Conservation (phyloP, 2,113 vertebrate genomes). For the Corydoras sp. region DNA sequence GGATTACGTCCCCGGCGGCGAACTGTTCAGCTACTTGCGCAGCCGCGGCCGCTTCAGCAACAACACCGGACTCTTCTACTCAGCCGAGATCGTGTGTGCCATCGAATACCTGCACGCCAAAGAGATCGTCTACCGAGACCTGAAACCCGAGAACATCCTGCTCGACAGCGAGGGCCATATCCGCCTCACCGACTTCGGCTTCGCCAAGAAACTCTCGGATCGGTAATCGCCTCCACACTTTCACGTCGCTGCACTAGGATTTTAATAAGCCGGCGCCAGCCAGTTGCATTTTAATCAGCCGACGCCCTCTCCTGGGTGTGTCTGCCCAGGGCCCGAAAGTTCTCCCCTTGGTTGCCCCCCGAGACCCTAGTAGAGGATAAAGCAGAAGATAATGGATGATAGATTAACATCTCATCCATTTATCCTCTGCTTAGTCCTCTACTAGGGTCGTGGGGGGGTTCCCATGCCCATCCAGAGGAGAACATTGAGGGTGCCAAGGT, state of each 20-base stretch:
- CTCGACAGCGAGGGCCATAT: conserved; percentile 89
- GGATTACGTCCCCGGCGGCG: conserved; percentile 87
- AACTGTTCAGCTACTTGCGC: conserved; percentile 89
- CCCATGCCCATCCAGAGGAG: too few relatives aligned
- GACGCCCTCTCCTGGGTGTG: too few relatives aligned
- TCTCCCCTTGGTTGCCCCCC: too few relatives aligned
- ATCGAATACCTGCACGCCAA: conserved; percentile 90
- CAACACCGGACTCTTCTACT: conserved; percentile 78
- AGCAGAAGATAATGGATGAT: too few relatives aligned
- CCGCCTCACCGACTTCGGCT: conserved; percentile 92
- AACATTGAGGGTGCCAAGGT: too few relatives aligned
- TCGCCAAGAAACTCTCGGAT: conserved; percentile 90
- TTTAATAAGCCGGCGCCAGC: too few relatives aligned
- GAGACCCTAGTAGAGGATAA: too few relatives aligned
- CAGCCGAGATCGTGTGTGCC: conserved; percentile 83
- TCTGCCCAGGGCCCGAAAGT: too few relatives aligned
- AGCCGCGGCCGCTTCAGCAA: conserved; percentile 86
- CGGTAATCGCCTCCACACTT: conserved; percentile 58
- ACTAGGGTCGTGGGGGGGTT: too few relatives aligned
- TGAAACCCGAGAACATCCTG: conserved; percentile 95
- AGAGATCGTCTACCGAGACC: conserved; percentile 88
- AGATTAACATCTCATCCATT: too few relatives aligned
- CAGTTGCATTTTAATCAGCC: too few relatives aligned
- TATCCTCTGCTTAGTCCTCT: too few relatives aligned
- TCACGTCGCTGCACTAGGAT: background rate